phyloP scores from a whole-genome alignment of 1,140 invertebrate genomes.

The Achroia grisella region DNA sequence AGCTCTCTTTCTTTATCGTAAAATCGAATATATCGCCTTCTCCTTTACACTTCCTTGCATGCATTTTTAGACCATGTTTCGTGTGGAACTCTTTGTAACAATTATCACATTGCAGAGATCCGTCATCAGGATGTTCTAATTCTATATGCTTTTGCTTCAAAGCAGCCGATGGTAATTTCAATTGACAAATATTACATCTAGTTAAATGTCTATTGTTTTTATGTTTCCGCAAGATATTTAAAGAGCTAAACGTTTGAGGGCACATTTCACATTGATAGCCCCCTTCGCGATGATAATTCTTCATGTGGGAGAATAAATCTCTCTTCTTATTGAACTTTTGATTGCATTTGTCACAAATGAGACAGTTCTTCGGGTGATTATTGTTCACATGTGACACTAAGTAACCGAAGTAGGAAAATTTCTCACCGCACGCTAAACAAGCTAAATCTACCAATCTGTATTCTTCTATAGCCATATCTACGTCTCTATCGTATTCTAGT shows the following conservation, averaged over 20 bases:
- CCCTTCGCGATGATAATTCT: conserved; percentile 60
- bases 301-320: conserved; percentile 59
- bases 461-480: conserved; percentile 57
- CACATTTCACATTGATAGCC: conserved; percentile 55
- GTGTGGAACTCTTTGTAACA: conserved; percentile 62
- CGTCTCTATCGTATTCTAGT: conserved; percentile 41
- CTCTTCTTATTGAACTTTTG: conserved; percentile 63
- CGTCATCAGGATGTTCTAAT: conserved; percentile 55
- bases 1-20: conserved; percentile 41
- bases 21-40: conserved; percentile 27
- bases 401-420: conserved; percentile 58
- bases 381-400: conserved; percentile 58
- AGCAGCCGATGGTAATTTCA: conserved; percentile 48
- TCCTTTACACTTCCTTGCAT: conserved; percentile 50
- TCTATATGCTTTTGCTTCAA: conserved; percentile 59
- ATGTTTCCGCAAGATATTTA: conserved; percentile 60
- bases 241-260: conserved; percentile 40
- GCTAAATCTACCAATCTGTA: conserved; percentile 45
- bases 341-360: conserved; percentile 53
- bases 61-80: conserved; percentile 57
- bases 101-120: conserved; percentile 46
- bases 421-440: conserved; percentile 42
- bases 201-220: conserved; percentile 52
- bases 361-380: conserved; percentile 54
- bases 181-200: conserved; percentile 44